These are phyloP conservation scores for Synergus gifuensis DNA, from an alignment of 2,888 invertebrate species.

Conservation along the genomic window DNA sequence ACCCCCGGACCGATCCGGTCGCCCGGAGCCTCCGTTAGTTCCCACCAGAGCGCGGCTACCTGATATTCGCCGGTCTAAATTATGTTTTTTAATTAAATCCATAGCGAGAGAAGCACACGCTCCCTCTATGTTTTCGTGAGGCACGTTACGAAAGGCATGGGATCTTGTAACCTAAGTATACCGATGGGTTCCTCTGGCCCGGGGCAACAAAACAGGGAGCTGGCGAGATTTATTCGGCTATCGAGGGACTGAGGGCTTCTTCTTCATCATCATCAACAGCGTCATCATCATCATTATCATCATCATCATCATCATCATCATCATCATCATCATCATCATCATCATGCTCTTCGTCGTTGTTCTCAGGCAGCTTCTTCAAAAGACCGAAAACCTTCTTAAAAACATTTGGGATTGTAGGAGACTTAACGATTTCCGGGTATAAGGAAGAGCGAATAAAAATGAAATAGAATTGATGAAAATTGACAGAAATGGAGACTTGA, in stretches of 20 bases:
- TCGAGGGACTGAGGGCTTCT: conserved; percentile 60
- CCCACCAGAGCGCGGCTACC: conserved; percentile 73
- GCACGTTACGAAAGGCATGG: conserved; percentile 63
- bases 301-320: conserved; percentile 58
- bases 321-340: conserved; percentile 59
- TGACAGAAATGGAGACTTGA: neutral
- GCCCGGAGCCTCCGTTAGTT: conserved; percentile 68
- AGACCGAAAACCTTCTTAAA: conserved; percentile 13
- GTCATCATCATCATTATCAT: conserved; percentile 58
- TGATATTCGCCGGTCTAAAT: conserved; percentile 76
- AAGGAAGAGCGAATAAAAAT: neutral
- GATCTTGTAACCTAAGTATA: conserved; percentile 57
- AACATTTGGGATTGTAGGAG: conserved; percentile 60
- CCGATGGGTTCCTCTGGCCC: conserved; percentile 57
- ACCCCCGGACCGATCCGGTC: conserved; percentile 64
- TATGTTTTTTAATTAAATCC: conserved; percentile 78
- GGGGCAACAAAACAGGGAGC: conserved; percentile 76
- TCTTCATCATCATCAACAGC: conserved; percentile 60
- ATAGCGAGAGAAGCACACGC: conserved; percentile 69
- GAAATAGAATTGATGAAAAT: conserved; percentile 31
- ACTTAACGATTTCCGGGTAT: conserved; percentile 73
- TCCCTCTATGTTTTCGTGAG: conserved; percentile 57
- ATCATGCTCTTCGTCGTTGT: conserved; percentile 51
- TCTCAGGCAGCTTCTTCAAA: conserved; percentile 19
- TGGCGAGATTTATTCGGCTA: conserved; percentile 75